These are phyloP conservation scores for Zaprionus camerounensis DNA, from an alignment of 1,140 invertebrate species.

Conservation along the genomic window DNA sequence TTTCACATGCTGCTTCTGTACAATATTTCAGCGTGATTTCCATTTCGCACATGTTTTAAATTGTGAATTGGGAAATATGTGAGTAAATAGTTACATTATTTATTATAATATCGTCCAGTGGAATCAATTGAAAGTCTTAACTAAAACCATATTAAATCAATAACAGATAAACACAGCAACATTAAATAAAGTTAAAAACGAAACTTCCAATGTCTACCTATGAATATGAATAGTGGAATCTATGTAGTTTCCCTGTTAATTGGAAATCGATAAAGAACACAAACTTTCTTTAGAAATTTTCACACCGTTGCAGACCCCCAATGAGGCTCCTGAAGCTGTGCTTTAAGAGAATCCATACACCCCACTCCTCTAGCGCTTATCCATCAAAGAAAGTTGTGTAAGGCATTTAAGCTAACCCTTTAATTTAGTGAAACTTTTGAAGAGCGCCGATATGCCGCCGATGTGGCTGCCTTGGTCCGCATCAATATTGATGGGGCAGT, in stretches of 20 bases:
- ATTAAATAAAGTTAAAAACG: too few relatives aligned
- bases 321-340: slow-evolving; percentile 27
- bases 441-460: slow-evolving; percentile 62
- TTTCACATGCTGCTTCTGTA: slow-evolving; percentile 38
- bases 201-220: too few relatives aligned
- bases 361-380: slow-evolving; percentile 64
- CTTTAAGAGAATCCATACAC: slow-evolving; percentile 17
- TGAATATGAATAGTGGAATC: too few relatives aligned
- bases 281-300: slow-evolving; percentile 63
- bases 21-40: neutral
- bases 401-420: slow-evolving; percentile 73
- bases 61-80: neutral
- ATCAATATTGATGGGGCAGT: slow-evolving; percentile 37
- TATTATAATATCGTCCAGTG: too few relatives aligned
- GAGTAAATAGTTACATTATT: too few relatives aligned
- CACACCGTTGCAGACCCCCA: slow-evolving; percentile 50
- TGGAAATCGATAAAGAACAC: neutral
- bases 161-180: too few relatives aligned
- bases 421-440: slow-evolving; percentile 82
- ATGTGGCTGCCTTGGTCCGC: slow-evolving; percentile 23
- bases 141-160: too few relatives aligned
- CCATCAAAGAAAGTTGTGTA: slow-evolving; percentile 76
- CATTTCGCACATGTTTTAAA: neutral
- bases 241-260: too few relatives aligned
- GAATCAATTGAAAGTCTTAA: too few relatives aligned